Base-by-base conservation (phyloP, 2,113 vertebrate genomes). In the Poicephalus meyeri region DNA sequence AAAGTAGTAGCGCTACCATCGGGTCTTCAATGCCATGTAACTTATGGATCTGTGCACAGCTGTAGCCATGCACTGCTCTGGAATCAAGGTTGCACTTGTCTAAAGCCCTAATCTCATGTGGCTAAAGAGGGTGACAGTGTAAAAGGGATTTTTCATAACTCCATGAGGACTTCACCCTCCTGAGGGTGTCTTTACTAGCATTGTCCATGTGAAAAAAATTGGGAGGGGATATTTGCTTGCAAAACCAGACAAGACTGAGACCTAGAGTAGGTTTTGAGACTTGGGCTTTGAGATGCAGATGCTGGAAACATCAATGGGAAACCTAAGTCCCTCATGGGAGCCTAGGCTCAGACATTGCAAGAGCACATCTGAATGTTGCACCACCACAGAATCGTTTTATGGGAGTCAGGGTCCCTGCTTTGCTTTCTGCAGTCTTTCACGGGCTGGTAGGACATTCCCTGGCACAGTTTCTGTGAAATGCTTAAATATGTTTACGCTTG, bases 31-130 rank as follows among this genome's bases (percentile, higher is more conserved):
- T 1, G 2, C n/a, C 4, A 2, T 9, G 7, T 47, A 44, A 60
- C 18, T 10, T 1, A 2, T 16, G 70, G 11, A 61, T 6, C 18
- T 0, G 0, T 14, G 15, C 20, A 35, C 37, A 83, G 26, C 37
- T 52, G 16, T 20, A 46, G 15, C 18, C 29, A 13, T 23, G 29
- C 13, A 47, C 23, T 44, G 4, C 21, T 70, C 50, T 74, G 33
- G 5, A 68, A 64, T 35, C 24, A 21, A 85, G 23, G 39, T 21
- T 24, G 8, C 6, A 9, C 42, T 81, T 74, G 13, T 52, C 39
- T 33, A 79, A 87, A 84, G 11, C 2, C 15, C 15, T 52, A 23
- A 69, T 42, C 21, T 41, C 26, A 11, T 0, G 0, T 7, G 17
- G 6, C 11, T 28, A 35, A 73, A 87, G 35, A 41, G 11, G 13